Conservation (phyloP, 2,113 vertebrate genomes). For the Ptychochromis oligacanthus region DNA sequence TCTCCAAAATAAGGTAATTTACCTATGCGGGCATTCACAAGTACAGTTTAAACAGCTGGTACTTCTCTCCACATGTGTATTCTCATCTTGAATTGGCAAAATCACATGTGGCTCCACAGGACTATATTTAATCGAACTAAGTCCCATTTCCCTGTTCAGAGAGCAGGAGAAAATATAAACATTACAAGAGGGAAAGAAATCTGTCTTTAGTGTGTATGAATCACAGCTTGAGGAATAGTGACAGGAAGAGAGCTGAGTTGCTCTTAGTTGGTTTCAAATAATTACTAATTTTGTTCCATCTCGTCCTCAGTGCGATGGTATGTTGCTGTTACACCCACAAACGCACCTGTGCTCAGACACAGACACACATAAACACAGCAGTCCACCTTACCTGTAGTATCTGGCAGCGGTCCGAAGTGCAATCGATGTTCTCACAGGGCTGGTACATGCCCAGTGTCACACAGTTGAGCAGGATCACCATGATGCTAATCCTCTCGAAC, state of each 20-base stretch:
- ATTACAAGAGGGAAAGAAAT: conserved; percentile 28
- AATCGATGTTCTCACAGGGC: conserved; percentile 98
- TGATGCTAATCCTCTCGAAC: conserved; percentile 98
- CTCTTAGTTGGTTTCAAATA: not conserved
- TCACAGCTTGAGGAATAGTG: conserved; percentile 8
- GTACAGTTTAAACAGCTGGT: not conserved
- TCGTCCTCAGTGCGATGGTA: not conserved
- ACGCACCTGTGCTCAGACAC: too few species aligned
- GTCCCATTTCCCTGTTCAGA: conserved; percentile 49
- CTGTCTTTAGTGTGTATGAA: conserved; percentile 17
- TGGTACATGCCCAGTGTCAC: conserved; percentile 99
- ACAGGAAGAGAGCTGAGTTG: conserved; percentile 1
- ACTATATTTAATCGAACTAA: conserved; percentile 51
- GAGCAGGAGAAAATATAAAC: conserved; percentile 25
- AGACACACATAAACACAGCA: not conserved
- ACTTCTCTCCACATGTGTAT: conserved; percentile 6
- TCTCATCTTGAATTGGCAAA: conserved; percentile 6
- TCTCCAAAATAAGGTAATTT: not conserved
- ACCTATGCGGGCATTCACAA: not conserved
- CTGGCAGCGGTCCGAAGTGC: conserved; percentile 95
- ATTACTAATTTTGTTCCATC: conserved; percentile 12
- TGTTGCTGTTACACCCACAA: not conserved
- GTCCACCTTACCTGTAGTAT: conserved; percentile 89
- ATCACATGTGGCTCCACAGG: conserved; percentile 5
- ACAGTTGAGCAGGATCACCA: conserved; percentile 98